Evolutionary conservation across 92 coral and sea anemone species (phyloP).

Genomic region (Chrysogorgia sp.): DNA sequence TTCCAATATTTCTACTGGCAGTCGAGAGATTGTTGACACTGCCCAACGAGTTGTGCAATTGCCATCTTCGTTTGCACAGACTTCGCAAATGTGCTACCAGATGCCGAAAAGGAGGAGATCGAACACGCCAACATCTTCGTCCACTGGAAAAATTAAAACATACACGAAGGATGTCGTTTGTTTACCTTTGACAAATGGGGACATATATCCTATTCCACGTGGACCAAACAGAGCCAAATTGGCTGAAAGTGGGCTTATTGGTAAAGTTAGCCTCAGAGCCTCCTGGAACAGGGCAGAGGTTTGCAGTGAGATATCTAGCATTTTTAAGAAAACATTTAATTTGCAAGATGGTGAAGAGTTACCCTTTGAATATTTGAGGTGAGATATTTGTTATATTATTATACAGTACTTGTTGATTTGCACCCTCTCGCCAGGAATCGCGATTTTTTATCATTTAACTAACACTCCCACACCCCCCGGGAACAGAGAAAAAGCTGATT

Average conservation of each 20-base stretch:
- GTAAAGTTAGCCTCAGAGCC: not conserved
- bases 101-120: conserved; percentile 22
- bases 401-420: too few relatives aligned
- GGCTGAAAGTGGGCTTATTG: conserved; percentile 25
- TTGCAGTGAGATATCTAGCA: conserved; percentile 29
- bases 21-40: too few relatives aligned
- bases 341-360: conserved; percentile 14
- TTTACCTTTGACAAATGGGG: conserved; percentile 25
- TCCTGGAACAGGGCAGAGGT: conserved; percentile 28
- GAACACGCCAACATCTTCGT: conserved; percentile 1
- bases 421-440: too few relatives aligned
- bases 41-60: too few relatives aligned
- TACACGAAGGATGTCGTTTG: conserved; percentile 45
- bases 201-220: conserved; percentile 31
- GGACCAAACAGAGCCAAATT: conserved; percentile 32
- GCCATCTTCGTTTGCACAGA: too few relatives aligned
- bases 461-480: too few relatives aligned
- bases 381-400: not conserved
- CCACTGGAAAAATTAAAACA: conserved; percentile 23
- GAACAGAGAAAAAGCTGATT: too few relatives aligned
- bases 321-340: conserved; percentile 39
- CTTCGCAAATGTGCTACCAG: conserved; percentile 14
- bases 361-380: conserved; percentile 32
- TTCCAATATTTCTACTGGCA: too few relatives aligned
- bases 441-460: too few relatives aligned